Percentiles rank a stretch among this genome's conserved stretches.
phyloP scores from a whole-genome alignment of 2,797 vertebrate genomes.

The Pogoniulus pusillus region DNA sequence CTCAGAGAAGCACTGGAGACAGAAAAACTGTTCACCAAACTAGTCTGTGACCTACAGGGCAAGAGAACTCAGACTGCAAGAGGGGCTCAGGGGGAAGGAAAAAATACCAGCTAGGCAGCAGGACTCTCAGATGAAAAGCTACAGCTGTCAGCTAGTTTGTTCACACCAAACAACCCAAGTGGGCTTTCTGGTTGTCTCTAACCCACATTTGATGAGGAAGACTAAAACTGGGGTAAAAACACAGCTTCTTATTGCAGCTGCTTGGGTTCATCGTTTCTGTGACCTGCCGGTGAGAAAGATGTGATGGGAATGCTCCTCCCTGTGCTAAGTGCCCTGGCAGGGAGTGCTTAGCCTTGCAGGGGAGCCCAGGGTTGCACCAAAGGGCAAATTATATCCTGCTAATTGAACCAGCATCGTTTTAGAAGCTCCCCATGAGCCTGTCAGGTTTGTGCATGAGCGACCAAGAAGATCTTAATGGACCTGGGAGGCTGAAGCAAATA shows the following conservation, averaged over 20 bases:
- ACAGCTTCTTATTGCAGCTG: not conserved
- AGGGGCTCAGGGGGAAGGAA: not conserved
- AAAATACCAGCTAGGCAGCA: not conserved
- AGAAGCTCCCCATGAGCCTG: constrained; percentile 34
- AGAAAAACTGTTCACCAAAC: not conserved
- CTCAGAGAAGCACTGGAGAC: not conserved
- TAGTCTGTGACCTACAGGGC: not conserved
- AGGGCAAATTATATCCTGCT: constrained; percentile 63
- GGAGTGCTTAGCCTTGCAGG: not conserved
- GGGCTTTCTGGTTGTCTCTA: not conserved
- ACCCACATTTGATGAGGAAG: not conserved
- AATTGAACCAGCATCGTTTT: constrained; percentile 49
- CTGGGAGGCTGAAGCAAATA: constrained; percentile 7
- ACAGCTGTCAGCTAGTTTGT: not conserved
- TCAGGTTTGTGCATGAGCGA: constrained; percentile 35
- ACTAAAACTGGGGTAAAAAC: constrained; percentile 3
- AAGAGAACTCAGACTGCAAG: constrained; percentile 22
- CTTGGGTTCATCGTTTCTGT: not conserved
- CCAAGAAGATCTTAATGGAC: constrained; percentile 36
- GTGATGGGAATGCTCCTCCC: not conserved
- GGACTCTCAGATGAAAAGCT: constrained; percentile 8
- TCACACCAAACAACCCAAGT: fast-evolving
- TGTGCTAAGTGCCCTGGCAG: constrained; percentile 11
- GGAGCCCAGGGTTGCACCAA: constrained; percentile 15
- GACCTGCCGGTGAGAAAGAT: not conserved